phyloP scores from a whole-genome alignment of 2,797 vertebrate species.

The Macroramphosus scolopax region DNA sequence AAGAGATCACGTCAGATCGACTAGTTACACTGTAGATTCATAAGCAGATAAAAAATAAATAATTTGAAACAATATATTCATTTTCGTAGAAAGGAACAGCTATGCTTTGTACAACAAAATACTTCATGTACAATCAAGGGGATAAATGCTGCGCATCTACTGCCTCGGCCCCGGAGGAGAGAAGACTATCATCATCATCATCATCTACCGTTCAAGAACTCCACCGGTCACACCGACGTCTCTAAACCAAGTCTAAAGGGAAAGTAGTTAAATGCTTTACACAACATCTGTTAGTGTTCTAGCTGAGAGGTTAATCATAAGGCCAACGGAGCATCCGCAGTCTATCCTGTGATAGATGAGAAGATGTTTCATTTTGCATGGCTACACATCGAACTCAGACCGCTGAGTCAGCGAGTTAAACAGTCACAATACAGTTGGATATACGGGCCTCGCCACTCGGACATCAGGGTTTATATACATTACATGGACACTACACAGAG shows the following conservation, averaged over 20 bases:
- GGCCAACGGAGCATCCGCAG: constrained; percentile 56
- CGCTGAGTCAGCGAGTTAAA: constrained; percentile 40
- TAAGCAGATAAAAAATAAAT: constrained; percentile 68
- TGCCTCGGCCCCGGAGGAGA: constrained; percentile 27
- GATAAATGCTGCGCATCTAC: constrained; percentile 55
- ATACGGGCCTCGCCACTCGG: constrained; percentile 25
- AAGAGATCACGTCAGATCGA: constrained; percentile 35
- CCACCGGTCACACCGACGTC: constrained; percentile 27
- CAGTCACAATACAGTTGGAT: constrained; percentile 39
- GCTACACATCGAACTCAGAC: constrained; percentile 51
- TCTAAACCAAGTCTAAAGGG: constrained; percentile 56
- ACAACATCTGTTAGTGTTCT: constrained; percentile 52
- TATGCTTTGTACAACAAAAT: constrained; percentile 70
- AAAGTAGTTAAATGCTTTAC: constrained; percentile 49
- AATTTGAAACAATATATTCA: constrained; percentile 63
- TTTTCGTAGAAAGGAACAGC: constrained; percentile 67
- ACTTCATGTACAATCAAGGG: constrained; percentile 63
- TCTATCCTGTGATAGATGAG: constrained; percentile 26
- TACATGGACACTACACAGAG: constrained; percentile 37
- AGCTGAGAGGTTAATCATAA: constrained; percentile 57
- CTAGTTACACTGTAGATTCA: constrained; percentile 41
- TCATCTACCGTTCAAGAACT: constrained; percentile 38
- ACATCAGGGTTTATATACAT: constrained; percentile 41
- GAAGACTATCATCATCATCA: constrained; percentile 28
- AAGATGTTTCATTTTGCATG: constrained; percentile 51